Conservation (phyloP, 2,113 vertebrate genomes). For the Rhinolophus ferrumequinum region DNA sequence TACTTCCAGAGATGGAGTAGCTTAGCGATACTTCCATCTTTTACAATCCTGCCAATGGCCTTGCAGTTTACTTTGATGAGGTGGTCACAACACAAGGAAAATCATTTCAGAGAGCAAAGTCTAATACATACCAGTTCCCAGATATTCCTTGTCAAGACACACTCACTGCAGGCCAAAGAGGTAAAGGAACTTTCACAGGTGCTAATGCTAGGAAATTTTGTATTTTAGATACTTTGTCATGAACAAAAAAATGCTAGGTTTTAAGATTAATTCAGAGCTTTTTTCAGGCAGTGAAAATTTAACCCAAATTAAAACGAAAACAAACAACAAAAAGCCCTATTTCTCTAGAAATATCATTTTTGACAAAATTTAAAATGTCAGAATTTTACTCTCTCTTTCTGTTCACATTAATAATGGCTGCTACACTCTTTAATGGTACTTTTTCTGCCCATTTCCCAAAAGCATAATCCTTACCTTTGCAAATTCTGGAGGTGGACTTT, state of each 20-base stretch:
- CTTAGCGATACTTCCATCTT: background rate
- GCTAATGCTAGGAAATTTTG: background rate
- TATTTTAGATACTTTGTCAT: constrained; percentile 24
- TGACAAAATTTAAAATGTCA: background rate
- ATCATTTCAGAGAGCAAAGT: background rate
- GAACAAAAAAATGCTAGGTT: constrained; percentile 21
- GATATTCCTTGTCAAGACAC: constrained; percentile 6
- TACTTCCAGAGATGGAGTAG: background rate
- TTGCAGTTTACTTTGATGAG: background rate
- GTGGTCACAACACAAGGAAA: background rate
- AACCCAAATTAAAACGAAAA: constrained; percentile 51
- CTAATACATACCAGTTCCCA: constrained; percentile 1
- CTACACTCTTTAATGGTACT: background rate
- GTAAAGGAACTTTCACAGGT: background rate
- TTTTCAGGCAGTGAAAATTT: background rate
- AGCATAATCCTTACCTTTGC: constrained; percentile 87
- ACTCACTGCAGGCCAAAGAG: background rate
- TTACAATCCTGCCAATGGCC: background rate
- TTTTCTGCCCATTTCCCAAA: constrained; percentile 5
- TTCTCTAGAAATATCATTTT: constrained; percentile 31
- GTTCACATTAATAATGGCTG: background rate
- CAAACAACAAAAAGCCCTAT: background rate
- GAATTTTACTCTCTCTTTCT: background rate
- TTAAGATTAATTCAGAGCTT: constrained; percentile 32
- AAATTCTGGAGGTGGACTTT: constrained; percentile 98